phyloP scores from a whole-genome alignment of 2,113 vertebrate genomes.

The Craseonycteris thonglongyai region DNA sequence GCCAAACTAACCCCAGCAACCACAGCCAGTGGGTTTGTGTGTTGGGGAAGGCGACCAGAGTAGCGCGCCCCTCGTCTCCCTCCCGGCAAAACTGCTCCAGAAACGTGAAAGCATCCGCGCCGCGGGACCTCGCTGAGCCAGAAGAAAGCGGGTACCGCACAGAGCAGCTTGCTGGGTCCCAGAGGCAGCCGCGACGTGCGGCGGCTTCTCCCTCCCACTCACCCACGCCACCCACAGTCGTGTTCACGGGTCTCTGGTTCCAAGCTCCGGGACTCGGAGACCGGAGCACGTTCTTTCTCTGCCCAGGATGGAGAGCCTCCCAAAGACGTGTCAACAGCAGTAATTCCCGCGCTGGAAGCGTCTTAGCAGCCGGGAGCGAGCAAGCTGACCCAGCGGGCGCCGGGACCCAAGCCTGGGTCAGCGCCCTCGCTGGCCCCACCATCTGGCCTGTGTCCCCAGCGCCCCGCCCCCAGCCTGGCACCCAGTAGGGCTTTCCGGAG shows the following conservation, averaged over 20 bases:
- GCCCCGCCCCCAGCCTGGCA: not conserved
- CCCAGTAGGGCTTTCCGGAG: not conserved
- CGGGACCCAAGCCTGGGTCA: not conserved
- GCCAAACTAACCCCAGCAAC: not conserved
- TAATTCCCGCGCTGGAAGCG: constrained; percentile 12
- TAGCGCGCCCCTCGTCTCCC: not conserved
- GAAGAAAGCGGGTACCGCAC: not conserved
- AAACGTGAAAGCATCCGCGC: not conserved
- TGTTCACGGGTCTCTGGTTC: not conserved
- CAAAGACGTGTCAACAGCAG: not conserved
- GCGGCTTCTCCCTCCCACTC: not conserved
- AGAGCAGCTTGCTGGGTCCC: not conserved
- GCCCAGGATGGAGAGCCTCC: not conserved
- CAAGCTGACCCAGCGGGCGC: not conserved
- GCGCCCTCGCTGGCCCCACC: not conserved
- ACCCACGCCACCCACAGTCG: not conserved
- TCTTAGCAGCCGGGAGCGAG: not conserved
- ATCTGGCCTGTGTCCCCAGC: not conserved
- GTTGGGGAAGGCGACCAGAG: not conserved
- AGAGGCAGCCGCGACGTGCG: not conserved
- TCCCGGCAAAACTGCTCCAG: not conserved
- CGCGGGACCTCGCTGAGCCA: not conserved
- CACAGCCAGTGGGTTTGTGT: not conserved
- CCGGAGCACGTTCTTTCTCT: not conserved
- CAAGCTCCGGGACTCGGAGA: not conserved